Base-by-base conservation (phyloP, 1,140 invertebrate species). In the Grapholita molesta region DNA sequence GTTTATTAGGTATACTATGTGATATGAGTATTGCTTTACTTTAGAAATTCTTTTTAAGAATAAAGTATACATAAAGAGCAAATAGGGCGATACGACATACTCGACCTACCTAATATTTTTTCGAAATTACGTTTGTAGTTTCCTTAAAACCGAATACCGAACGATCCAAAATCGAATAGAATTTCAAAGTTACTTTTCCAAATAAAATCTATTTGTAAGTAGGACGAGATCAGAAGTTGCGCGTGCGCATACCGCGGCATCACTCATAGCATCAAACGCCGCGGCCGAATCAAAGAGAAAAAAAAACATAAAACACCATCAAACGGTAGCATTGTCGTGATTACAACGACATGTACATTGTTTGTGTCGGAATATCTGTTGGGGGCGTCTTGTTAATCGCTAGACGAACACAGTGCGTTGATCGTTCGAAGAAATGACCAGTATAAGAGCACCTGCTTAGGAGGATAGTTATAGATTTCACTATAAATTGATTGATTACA, bases 271-370 rank as follows among this genome's bases (percentile, higher is more conserved):
- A 30, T 61, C 55, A 61, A 61, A 61, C 24, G 24, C 24, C 53
- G 21, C 53, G 53, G 55, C 55, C 55, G 55, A 61, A 61, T 61
- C 55, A 61, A 61, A 61, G 55, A 53, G 48, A 42, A 55, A 61
- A 57, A 28, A 61, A 61, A 61, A 61, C 55, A 28, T 61, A 69
- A 61, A 35, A 18, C 30, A 64, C 32, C 67, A 69, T 69, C 67
- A 69, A 69, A 69, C 53, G 67, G 48, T 69, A 67, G 65, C 65
- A 24, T 18, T 67, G 33, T 67, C 42, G 42, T 15, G 30, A 57
- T 68, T 67, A 55, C 53, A n/a, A 24, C 12, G 55, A 28, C 25
- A 61, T 61, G 55, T 28, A 61, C 55, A 61, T 28, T 61, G 55
- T 61, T 61, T 61, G 24, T 61, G 28, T 61, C 30, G 11, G 55